Evolutionary conservation across 2,797 vertebrate species (phyloP).

Genomic region (Ispidina picta): DNA sequence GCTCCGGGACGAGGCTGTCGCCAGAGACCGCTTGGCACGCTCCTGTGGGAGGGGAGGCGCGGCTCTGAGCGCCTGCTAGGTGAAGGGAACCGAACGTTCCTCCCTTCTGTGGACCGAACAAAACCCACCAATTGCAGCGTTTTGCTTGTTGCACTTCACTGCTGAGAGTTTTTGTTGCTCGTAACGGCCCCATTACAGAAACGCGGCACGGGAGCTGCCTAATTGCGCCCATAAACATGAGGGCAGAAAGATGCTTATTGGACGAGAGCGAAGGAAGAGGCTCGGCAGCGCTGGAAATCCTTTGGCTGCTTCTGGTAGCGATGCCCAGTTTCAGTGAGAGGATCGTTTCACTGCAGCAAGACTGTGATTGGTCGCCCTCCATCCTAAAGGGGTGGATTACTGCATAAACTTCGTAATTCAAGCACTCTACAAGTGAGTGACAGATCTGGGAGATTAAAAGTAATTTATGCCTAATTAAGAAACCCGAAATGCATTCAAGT

Average conservation of each 20-base stretch:
- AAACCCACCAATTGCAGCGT: background rate
- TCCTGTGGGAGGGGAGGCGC: background rate
- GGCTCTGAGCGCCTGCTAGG: background rate
- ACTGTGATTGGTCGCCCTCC: background rate
- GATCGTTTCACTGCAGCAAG: slow-evolving; percentile 45
- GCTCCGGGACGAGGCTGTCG: background rate
- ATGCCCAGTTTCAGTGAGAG: background rate
- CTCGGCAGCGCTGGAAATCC: background rate
- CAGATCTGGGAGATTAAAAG: background rate
- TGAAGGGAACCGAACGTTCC: background rate
- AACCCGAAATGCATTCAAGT: background rate
- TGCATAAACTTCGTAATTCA: background rate
- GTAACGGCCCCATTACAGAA: background rate
- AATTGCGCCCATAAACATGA: slow-evolving; percentile 7
- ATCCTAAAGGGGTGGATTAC: slow-evolving; percentile 25
- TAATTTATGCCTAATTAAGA: background rate
- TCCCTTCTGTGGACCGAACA: background rate
- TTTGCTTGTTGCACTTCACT: background rate
- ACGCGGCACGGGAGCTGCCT: background rate
- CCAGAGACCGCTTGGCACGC: background rate
- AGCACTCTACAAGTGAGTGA: background rate
- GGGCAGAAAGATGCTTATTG: background rate
- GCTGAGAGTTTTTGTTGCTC: background rate
- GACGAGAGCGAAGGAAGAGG: background rate
- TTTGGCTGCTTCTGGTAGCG: background rate